Percentiles rank a stretch among this genome's conserved stretches.
phyloP scores from a whole-genome alignment of 2,888 invertebrate species.

The Lepidonotus clava region DNA sequence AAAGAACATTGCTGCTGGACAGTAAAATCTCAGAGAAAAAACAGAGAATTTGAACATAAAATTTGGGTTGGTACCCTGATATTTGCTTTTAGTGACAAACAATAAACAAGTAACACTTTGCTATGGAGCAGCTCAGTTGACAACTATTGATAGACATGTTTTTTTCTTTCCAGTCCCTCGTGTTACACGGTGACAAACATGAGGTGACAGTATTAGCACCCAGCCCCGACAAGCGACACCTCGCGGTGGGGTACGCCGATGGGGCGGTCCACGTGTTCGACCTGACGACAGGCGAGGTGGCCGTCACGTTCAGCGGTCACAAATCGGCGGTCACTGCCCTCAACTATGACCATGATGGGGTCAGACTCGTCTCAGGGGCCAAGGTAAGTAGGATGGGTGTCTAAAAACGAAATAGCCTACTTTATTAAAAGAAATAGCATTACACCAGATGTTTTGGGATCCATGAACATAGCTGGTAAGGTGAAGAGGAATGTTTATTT shows the following conservation, averaged over 20 bases:
- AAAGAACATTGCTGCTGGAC: too few relatives aligned
- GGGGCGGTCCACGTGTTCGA: slow-evolving; percentile 93
- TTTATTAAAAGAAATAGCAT: too few relatives aligned
- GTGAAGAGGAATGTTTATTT: too few relatives aligned
- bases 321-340: slow-evolving; percentile 90
- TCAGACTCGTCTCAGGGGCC: slow-evolving; percentile 92
- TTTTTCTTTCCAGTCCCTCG: slow-evolving; percentile 84
- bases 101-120: too few relatives aligned
- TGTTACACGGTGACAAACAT: slow-evolving; percentile 89
- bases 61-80: too few relatives aligned
- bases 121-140: too few relatives aligned
- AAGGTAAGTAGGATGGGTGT: slow-evolving; percentile 82
- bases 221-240: slow-evolving; percentile 87
- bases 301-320: slow-evolving; percentile 90
- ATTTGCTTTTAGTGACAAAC: too few relatives aligned
- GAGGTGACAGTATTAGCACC: slow-evolving; percentile 89
- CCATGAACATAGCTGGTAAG: too few relatives aligned
- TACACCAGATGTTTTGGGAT: too few relatives aligned
- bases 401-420: too few relatives aligned
- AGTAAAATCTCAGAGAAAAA: too few relatives aligned
- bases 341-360: slow-evolving; percentile 89
- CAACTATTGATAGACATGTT: neutral
- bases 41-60: too few relatives aligned
- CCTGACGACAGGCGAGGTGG: slow-evolving; percentile 85
- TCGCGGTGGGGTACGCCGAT: slow-evolving; percentile 94